Conservation (phyloP, 2,888 invertebrate species). For the Congeria kusceri region DNA sequence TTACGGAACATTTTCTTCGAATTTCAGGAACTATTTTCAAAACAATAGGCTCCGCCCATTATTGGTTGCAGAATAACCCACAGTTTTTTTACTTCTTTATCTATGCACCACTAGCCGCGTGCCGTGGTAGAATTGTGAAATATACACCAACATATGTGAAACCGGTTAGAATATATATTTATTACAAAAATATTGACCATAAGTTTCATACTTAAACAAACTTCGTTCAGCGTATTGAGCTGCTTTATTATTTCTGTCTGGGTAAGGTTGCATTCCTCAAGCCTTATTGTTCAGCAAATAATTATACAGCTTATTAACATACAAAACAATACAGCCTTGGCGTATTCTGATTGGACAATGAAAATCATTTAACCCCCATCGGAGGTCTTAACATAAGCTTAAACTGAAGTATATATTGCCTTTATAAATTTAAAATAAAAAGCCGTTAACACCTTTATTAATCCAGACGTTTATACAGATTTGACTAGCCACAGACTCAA, state of each 20-base stretch:
- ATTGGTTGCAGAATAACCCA: too few relatives aligned
- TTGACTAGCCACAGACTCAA: background rate
- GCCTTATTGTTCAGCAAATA: too few relatives aligned
- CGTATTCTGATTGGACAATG: too few relatives aligned
- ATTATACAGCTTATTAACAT: conserved; percentile 1
- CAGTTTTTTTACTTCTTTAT: too few relatives aligned
- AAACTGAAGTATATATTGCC: background rate
- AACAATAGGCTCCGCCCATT: too few relatives aligned
- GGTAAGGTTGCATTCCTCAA: background rate
- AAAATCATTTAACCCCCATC: too few relatives aligned
- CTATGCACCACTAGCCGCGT: too few relatives aligned
- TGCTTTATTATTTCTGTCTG: background rate
- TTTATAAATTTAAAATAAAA: background rate
- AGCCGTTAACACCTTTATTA: background rate
- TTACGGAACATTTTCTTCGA: too few relatives aligned
- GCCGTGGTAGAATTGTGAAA: too few relatives aligned
- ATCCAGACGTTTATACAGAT: background rate
- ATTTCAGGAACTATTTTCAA: too few relatives aligned
- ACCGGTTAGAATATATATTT: conserved; percentile 1
- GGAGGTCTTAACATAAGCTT: conserved; percentile 22
- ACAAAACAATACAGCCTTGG: conserved; percentile 21
- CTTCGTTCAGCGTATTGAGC: conserved; percentile 25
- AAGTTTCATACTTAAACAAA: conserved; percentile 30
- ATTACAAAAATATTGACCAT: conserved; percentile 33
- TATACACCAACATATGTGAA: too few relatives aligned